Conservation (phyloP, 2,888 invertebrate species). For the Archips crataeganus region DNA sequence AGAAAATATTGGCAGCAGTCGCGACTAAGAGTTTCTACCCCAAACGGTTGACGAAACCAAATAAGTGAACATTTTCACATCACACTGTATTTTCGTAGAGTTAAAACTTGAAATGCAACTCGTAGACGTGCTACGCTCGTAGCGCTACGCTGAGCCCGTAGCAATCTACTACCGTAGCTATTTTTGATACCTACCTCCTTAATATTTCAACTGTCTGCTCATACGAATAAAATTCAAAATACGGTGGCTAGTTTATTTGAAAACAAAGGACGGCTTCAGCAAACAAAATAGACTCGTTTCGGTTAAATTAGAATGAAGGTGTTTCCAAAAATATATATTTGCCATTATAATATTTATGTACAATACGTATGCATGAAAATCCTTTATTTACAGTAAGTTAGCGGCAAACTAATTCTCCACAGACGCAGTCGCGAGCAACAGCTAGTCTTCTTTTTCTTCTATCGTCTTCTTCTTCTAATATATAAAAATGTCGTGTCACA, state of each 20-base stretch:
- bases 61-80: neutral
- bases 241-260: neutral
- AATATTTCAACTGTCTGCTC: neutral
- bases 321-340: neutral
- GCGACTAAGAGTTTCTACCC: too few relatives aligned
- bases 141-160: constrained; percentile 18
- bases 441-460: too few relatives aligned
- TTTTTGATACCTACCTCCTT: neutral
- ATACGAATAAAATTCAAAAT: neutral
- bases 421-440: too few relatives aligned
- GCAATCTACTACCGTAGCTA: neutral
- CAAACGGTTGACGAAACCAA: neutral
- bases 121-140: constrained; percentile 16
- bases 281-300: neutral
- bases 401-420: too few relatives aligned
- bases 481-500: too few relatives aligned
- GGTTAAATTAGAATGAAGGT: neutral
- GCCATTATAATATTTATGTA: too few relatives aligned
- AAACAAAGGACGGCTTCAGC: neutral
- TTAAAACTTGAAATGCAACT: neutral
- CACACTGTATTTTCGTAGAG: neutral
- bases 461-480: too few relatives aligned
- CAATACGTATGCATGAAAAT: too few relatives aligned
- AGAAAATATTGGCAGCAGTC: too few relatives aligned
- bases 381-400: too few relatives aligned